A percentile compares a stretch with the other conserved stretches of the same genome.
Evolutionary conservation across 2,113 vertebrate species (phyloP).

Genomic region (Boleophthalmus pectinirostris): DNA sequence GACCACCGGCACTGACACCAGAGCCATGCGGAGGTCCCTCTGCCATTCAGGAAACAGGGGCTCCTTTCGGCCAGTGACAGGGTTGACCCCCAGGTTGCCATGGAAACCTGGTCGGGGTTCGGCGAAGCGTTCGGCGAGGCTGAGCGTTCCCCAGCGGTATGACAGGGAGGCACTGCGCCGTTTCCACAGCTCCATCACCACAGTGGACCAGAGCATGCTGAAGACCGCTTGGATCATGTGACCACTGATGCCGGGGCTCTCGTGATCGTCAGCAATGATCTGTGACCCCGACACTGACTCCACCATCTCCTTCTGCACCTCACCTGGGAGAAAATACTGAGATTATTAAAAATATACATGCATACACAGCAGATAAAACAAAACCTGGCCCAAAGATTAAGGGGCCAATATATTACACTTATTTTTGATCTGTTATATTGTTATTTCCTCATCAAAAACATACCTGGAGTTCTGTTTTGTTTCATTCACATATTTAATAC

Average conservation of each 20-base stretch:
- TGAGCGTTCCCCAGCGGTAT: conserved; percentile 77
- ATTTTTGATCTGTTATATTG: no score
- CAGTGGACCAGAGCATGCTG: conserved; percentile 83
- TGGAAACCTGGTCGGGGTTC: conserved; percentile 78
- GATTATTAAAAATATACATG: no score
- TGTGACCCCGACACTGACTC: conserved; percentile 36
- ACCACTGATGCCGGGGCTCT: conserved; percentile 53
- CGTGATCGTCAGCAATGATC: conserved; percentile 8
- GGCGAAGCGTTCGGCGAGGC: conserved; percentile 74
- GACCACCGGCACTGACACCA: conserved; percentile 78
- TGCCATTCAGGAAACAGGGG: conserved; percentile 79
- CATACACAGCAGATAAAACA: no score
- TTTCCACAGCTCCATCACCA: conserved; percentile 83
- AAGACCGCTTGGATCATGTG: conserved; percentile 79
- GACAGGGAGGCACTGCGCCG: conserved; percentile 73
- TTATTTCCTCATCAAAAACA: no score
- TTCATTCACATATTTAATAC: no score
- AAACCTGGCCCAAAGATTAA: no score
- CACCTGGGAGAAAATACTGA: conserved; percentile 30
- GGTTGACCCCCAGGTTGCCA: conserved; percentile 73
- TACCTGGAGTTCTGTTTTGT: no score
- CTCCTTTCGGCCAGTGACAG: conserved; percentile 76
- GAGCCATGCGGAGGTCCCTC: conserved; percentile 68
- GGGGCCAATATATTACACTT: no score
- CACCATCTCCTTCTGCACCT: conserved; percentile 47